A percentile compares a stretch with the other conserved stretches of the same genome.
phyloP scores from a whole-genome alignment of 23 tunicate species.

The Phallusia fumigata region DNA sequence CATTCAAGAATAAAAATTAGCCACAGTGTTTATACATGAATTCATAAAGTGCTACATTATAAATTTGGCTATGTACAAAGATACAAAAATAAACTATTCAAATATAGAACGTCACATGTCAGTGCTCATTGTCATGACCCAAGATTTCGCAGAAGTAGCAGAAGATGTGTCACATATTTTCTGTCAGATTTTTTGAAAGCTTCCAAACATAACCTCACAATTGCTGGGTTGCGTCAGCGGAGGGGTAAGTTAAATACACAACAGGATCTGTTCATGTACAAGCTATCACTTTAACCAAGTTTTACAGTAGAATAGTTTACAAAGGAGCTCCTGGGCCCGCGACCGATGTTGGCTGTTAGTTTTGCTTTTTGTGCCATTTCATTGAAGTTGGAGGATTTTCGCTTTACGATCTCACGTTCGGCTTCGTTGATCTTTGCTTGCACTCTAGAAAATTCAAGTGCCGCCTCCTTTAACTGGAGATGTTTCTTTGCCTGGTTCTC shows the following conservation, averaged over 20 bases:
- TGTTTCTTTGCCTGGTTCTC: conserved; percentile 65
- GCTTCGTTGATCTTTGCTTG: conserved; percentile 82
- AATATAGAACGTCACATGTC: too few species aligned
- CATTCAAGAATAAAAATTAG: too few species aligned
- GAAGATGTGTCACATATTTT: too few species aligned
- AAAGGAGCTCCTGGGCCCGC: conserved; percentile 75
- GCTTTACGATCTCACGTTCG: conserved; percentile 62
- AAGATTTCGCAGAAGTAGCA: too few species aligned
- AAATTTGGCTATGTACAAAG: not conserved
- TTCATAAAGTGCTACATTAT: not conserved
- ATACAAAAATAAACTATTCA: too few species aligned
- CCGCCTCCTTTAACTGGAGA: conserved; percentile 78
- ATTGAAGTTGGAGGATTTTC: conserved; percentile 67
- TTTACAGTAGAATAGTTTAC: conserved; percentile 85
- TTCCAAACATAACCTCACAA: too few species aligned
- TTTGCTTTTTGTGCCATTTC: conserved; percentile 73
- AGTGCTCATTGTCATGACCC: too few species aligned
- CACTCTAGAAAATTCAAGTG: conserved; percentile 68
- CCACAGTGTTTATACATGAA: not conserved
- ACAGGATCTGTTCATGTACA: not conserved
- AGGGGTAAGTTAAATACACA: too few species aligned
- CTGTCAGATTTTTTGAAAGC: too few species aligned
- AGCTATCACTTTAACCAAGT: conserved; percentile 43
- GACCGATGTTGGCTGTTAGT: conserved; percentile 56
- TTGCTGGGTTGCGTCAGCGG: too few species aligned